Percentiles rank a stretch among this genome's conserved stretches.
These are phyloP conservation scores for Sebastes matsubarae DNA, from an alignment of 2,797 vertebrate genomes.

Conservation along the genomic window DNA sequence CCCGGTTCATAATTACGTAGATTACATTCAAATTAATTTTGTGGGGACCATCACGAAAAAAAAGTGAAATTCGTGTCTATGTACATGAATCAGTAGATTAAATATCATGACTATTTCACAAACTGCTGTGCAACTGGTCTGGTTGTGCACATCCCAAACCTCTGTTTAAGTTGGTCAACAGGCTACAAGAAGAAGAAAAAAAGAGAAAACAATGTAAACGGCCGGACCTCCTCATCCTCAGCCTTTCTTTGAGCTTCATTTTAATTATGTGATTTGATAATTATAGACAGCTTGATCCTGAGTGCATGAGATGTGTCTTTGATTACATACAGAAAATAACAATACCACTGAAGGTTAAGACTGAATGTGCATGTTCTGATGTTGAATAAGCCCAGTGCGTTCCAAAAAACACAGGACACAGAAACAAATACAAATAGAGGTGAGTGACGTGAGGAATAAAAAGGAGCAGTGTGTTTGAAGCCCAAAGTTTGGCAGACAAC, in stretches of 20 bases:
- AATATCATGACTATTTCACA: too few relatives aligned
- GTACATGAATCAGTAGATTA: too few relatives aligned
- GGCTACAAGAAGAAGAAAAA: too few relatives aligned
- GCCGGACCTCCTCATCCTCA: neutral
- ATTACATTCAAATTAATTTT: too few relatives aligned
- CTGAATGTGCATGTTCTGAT: neutral
- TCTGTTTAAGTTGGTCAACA: neutral
- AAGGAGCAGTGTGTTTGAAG: neutral
- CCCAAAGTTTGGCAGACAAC: constrained; percentile 2
- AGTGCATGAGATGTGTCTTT: neutral
- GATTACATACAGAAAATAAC: neutral
- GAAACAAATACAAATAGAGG: neutral
- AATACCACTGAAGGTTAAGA: neutral
- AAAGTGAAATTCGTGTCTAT: too few relatives aligned
- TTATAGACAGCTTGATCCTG: neutral
- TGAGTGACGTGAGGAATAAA: neutral
- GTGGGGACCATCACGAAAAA: too few relatives aligned
- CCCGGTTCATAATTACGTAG: too few relatives aligned
- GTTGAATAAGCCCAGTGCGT: neutral
- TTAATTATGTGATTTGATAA: neutral
- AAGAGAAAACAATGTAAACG: too few relatives aligned
- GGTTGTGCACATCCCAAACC: neutral
- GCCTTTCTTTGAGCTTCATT: neutral
- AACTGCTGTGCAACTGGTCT: too few relatives aligned
- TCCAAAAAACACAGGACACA: neutral